phyloP scores from a whole-genome alignment of 2,113 vertebrate genomes.

The Caracal caracal region DNA sequence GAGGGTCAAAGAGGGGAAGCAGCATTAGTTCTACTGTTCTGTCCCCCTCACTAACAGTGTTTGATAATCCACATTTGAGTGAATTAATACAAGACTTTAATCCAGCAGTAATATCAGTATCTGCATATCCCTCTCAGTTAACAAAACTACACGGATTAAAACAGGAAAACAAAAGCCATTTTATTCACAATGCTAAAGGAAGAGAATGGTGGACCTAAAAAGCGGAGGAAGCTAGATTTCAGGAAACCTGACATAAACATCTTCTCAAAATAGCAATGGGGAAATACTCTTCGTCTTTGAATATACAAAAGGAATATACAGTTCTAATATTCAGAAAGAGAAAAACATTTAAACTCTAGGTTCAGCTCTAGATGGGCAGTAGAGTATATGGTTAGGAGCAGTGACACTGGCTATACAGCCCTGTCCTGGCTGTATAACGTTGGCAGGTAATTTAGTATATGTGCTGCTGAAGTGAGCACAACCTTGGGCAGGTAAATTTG shows the following conservation, averaged over 20 bases:
- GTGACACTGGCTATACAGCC: neutral
- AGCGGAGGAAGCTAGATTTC: neutral
- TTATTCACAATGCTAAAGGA: neutral
- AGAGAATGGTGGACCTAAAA: neutral
- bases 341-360: neutral
- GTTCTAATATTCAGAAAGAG: neutral
- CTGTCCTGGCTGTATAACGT: neutral
- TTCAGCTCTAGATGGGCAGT: neutral
- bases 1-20: neutral
- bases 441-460: neutral
- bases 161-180: neutral
- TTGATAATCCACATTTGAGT: neutral
- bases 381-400: neutral
- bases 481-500: neutral
- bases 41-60: neutral
- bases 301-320: neutral
- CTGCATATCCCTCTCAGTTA: neutral
- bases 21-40: neutral
- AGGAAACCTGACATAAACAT: neutral
- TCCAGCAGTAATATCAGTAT: neutral
- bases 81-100: conserved; percentile 23
- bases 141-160: neutral
- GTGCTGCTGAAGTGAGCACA: neutral
- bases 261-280: neutral
- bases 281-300: neutral